Base-by-base conservation (phyloP, 2,888 invertebrate species). In the Cataglyphis albicans region DNA sequence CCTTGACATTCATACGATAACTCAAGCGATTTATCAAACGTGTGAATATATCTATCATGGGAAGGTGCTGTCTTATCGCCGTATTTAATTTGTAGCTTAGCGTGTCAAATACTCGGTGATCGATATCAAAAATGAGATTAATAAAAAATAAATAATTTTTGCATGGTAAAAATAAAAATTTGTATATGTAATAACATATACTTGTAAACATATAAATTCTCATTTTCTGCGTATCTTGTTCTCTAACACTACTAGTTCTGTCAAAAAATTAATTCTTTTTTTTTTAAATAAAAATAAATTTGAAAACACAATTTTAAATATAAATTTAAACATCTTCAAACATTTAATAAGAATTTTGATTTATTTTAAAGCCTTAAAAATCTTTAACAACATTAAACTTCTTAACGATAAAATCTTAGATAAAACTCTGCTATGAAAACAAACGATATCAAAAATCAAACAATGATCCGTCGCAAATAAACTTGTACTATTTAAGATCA, bases 1-100 rank as follows among this genome's bases (percentile, higher is more conserved):
- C 88, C 89, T 89, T 88, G 89, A 88, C 89, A 89, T 89, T 90
- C 80, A 74, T 59, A 59, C 88, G 84, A 85, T 86, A 88, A 88
- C 48, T 75, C 76, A 41, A 7, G 57, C 55, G 29, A 64, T 76
- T 82, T 76, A 82, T 82, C 76, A 73, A 65, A 44, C 76, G n/a
- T 65, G 18, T 65, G 12, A 76, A 76, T 65, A 59, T 82, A 80
- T 59, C 41, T 70, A 29, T 44, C 70, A 44, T 38, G 41, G 78
- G 59, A 80, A 80, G 78, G 59, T 80, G 59, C 35, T 57, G 35
- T 70, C 70, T 80, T 68, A 68, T 68, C 52, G n/a, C 29, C 21
- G 78, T 44, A 80, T 70, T 80, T 80, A 80, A 80, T 80, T 70
- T n/a, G 29, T 21, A 76, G 38, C 76, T 41, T 78, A 44, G 78